phyloP scores from a whole-genome alignment of 2,113 vertebrate genomes.

The Hippocampus abdominalis region DNA sequence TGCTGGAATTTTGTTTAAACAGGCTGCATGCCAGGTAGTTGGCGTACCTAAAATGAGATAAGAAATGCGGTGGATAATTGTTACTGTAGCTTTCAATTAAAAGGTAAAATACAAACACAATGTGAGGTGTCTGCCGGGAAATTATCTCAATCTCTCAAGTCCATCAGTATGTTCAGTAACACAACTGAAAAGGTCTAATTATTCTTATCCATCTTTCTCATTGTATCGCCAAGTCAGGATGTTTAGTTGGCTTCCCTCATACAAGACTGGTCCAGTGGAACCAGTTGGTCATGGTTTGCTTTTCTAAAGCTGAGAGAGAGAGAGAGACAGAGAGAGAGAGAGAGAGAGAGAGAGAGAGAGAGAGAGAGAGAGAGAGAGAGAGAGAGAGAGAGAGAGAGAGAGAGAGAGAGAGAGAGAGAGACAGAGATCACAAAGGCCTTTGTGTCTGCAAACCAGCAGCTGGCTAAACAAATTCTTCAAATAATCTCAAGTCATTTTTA shows the following conservation, averaged over 20 bases:
- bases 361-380: constrained; percentile 5
- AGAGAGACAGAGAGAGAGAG: constrained; percentile 24
- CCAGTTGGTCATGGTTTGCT: constrained; percentile 48
- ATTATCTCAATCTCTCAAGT: not conserved
- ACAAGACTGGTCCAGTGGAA: constrained; percentile 3
- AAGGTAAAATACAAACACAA: not conserved
- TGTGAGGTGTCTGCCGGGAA: not conserved
- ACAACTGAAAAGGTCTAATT: not conserved
- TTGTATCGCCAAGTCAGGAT: constrained; percentile 13
- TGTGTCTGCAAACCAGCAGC: constrained; percentile 50
- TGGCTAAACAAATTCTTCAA: constrained; percentile 64
- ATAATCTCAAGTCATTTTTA: constrained; percentile 47
- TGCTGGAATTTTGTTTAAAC: constrained; percentile 24
- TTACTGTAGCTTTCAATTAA: not conserved
- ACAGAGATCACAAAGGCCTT: constrained; percentile 21
- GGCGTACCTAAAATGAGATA: constrained; percentile 19
- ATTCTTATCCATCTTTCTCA: not conserved
- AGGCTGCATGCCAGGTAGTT: constrained; percentile 14
- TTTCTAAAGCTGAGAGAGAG: constrained; percentile 42
- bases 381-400: constrained; percentile 17
- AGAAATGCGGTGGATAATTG: constrained; percentile 11
- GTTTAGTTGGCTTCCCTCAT: constrained; percentile 17
- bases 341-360: constrained; percentile 12
- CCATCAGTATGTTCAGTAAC: not conserved
- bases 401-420: constrained; percentile 30